Conservation (phyloP, 2,113 vertebrate genomes). For the Ammospiza nelsoni region DNA sequence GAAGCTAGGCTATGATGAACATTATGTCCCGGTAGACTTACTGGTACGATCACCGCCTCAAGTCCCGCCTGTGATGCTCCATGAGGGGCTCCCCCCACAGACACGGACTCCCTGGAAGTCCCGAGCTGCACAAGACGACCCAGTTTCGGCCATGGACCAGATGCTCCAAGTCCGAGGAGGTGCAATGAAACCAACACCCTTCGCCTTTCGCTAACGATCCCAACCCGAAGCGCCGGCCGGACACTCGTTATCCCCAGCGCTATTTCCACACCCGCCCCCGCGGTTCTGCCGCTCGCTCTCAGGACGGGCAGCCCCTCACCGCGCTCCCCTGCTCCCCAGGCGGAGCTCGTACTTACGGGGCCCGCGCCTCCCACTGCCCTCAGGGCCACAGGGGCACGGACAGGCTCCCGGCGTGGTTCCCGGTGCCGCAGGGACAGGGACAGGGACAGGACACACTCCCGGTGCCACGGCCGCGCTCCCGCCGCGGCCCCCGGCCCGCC, state of each 20-base stretch:
- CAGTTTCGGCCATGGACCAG: neutral
- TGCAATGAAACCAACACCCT: no score
- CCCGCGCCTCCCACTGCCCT: neutral
- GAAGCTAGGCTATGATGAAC: fast-evolving
- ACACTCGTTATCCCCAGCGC: fast-evolving
- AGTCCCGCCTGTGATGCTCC: fast-evolving
- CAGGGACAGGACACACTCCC: neutral
- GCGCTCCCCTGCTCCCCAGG: neutral
- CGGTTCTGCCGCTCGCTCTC: neutral
- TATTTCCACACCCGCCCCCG: fast-evolving
- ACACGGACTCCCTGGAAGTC: neutral
- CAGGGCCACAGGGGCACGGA: neutral
- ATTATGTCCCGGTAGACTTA: fast-evolving
- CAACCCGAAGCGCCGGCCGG: fast-evolving
- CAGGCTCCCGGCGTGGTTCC: neutral
- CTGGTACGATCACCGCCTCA: no score
- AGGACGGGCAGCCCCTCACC: neutral
- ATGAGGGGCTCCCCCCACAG: neutral
- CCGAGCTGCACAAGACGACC: neutral
- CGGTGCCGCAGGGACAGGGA: neutral
- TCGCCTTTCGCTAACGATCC: fast-evolving
- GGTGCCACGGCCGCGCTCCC: fast-evolving
- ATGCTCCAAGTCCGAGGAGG: fast-evolving
- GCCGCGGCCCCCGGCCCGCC: neutral
- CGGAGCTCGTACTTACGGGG: neutral